Percentiles rank a stretch among this genome's conserved stretches.
phyloP scores from a whole-genome alignment of 2,113 vertebrate species.

The Ursus arctos region DNA sequence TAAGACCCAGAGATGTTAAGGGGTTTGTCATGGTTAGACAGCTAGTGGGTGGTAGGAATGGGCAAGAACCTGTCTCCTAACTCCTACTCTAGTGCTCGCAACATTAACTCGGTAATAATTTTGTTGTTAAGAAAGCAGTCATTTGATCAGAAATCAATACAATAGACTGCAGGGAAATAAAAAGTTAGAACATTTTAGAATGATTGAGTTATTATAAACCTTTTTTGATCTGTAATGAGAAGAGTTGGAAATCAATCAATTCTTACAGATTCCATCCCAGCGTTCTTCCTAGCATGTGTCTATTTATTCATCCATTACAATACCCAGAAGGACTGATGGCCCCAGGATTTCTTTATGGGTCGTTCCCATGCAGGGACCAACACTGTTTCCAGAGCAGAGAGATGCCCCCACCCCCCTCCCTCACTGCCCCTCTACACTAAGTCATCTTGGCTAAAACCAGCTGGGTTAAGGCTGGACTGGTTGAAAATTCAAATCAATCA shows the following conservation, averaged over 20 bases:
- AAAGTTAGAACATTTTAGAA: constrained; percentile 27
- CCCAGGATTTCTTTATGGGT: background rate
- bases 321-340: background rate
- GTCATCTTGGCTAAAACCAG: constrained; percentile 42
- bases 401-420: background rate
- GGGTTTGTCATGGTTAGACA: background rate
- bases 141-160: background rate
- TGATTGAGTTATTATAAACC: background rate
- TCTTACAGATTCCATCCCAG: background rate
- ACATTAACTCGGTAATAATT: constrained; percentile 6
- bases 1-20: background rate
- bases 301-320: background rate
- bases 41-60: background rate
- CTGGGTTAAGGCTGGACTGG: background rate
- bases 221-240: background rate
- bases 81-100: background rate
- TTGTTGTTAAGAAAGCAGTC: background rate
- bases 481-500: background rate
- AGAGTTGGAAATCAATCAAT: background rate
- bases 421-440: background rate
- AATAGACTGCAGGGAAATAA: background rate
- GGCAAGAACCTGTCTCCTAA: background rate
- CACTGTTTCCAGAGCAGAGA: background rate
- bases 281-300: background rate
- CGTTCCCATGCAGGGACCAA: background rate